phyloP scores from a whole-genome alignment of 2,888 invertebrate species.

The Blastobasis adustella region DNA sequence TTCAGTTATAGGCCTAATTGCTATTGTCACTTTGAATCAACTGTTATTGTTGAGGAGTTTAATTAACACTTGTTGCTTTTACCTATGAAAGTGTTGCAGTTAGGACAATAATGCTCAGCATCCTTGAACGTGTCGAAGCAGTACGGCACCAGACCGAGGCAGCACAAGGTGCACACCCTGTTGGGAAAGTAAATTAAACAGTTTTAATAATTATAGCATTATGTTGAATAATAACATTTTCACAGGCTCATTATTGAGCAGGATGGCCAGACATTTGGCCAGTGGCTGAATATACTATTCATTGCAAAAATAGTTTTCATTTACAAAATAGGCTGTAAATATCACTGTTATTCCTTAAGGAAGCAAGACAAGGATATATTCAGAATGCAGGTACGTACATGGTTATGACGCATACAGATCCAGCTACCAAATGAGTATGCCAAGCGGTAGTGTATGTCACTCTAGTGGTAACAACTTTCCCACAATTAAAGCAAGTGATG shows the following conservation, averaged over 20 bases:
- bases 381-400: conserved; percentile 42
- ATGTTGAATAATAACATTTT: too few species aligned
- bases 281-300: too few species aligned
- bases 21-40: conserved; percentile 1
- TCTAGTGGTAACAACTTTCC: conserved; percentile 61
- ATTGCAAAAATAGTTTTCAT: too few species aligned
- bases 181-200: conserved; percentile 13
- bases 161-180: conserved; percentile 68
- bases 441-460: conserved; percentile 66
- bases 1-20: conserved; percentile 1
- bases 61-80: conserved; percentile 61
- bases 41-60: not conserved
- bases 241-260: too few species aligned
- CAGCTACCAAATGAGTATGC: conserved; percentile 67
- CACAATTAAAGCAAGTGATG: conserved; percentile 61
- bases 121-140: conserved; percentile 69
- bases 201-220: too few species aligned
- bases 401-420: conserved; percentile 61
- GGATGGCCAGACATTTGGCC: too few species aligned
- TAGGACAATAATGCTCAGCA: conserved; percentile 68
- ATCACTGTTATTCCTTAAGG: too few species aligned
- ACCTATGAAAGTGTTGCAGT: conserved; percentile 65
- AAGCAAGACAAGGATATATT: too few species aligned
- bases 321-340: too few species aligned
- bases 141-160: conserved; percentile 63